Evolutionary conservation across 1,140 invertebrate genomes (phyloP), one percentile per base, ranked within the genome.

Genomic region (Drosophila tristis): DNA sequence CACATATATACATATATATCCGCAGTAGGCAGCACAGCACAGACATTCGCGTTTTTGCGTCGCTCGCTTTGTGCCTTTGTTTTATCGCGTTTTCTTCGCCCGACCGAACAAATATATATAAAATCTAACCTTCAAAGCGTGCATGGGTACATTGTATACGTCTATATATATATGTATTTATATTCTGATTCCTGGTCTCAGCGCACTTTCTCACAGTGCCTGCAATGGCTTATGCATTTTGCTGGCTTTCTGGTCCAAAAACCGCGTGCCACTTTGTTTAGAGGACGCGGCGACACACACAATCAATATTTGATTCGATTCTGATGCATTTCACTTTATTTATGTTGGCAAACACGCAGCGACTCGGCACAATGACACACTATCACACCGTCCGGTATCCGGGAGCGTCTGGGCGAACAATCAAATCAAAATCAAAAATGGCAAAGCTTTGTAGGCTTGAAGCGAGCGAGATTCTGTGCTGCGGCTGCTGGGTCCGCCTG

Each of bases 111-210:
- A 61, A 65, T 65, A 65, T 65, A 50, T 43, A 65, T 65, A 53
- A 70, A 70, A 65, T 75, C 72, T 75, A 75, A 75, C 72, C 72
- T 75, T 75, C 72, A 75, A 75, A 76, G 56, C 43, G 73, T 48
- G 56, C 56, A 57, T 74, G 76, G 56, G 44, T 44, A 76, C 49
- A 29, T 59, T 59, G 16, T 31, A 44, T 59, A 26, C 15, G 6
- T 45, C 9, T 29, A 23, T 45, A n/a, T 29, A n/a, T 29, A 23
- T 44, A 61, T 71, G 39, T 68, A 55, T 60, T 64, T 57, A 57
- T 54, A 75, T 75, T 59, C 43, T 55, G 23, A 25, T 55, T 75
- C 39, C 43, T 29, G 31, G 35, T 50, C 71, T 71, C 67, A 75
- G 35, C 57, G 42, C 63, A 73, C 65, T 64, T 72, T 39, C 49